These are phyloP conservation scores for Cladopsammia gracilis DNA, from an alignment of 64 coral and sea anemone genomes.

Conservation along the genomic window DNA sequence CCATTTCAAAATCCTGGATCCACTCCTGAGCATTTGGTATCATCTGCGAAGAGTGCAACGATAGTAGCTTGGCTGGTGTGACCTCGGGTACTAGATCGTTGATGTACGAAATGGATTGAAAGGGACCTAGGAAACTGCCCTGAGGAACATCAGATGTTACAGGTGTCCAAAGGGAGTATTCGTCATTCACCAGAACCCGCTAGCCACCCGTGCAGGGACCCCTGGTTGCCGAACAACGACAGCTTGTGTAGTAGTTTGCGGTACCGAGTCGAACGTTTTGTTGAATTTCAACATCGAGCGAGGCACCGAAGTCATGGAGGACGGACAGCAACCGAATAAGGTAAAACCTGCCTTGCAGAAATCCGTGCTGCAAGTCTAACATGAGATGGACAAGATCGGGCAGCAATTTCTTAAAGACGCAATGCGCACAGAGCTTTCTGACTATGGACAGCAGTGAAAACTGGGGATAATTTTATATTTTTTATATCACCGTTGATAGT, in stretches of 20 bases:
- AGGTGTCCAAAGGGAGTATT: no score
- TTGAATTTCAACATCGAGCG: neutral
- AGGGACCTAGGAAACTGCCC: no score
- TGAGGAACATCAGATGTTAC: no score
- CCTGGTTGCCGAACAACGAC: neutral
- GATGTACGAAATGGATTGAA: no score
- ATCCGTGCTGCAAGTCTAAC: no score
- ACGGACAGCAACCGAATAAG: slow-evolving; percentile 3
- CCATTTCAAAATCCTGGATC: no score
- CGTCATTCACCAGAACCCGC: no score
- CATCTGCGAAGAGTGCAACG: no score
- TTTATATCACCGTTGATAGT: neutral
- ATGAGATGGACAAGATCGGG: slow-evolving; percentile 23
- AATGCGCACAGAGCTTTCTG: slow-evolving; percentile 24
- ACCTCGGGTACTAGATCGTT: no score
- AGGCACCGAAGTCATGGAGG: slow-evolving; percentile 5
- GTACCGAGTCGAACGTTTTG: no score
- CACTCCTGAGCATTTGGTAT: no score
- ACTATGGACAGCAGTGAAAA: slow-evolving; percentile 30
- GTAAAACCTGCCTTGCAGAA: neutral
- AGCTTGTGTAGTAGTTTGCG: neutral
- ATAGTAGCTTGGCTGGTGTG: no score
- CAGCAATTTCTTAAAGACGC: neutral
- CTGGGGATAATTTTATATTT: neutral
- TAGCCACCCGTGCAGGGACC: neutral